These are phyloP conservation scores for Celastrina argiolus DNA, from an alignment of 2,888 invertebrate species.

Conservation along the genomic window DNA sequence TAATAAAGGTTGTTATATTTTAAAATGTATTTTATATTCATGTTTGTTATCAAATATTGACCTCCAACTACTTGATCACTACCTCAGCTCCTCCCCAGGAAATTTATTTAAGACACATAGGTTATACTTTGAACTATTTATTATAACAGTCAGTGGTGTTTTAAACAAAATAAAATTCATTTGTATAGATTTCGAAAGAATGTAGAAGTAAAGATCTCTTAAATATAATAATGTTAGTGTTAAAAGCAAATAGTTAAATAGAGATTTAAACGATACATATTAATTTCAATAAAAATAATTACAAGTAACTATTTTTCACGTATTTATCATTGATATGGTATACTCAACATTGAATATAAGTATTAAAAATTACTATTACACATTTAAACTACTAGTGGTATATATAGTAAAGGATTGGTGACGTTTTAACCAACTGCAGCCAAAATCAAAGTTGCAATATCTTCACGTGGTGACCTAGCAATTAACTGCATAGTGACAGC, in stretches of 20 bases:
- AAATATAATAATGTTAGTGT: neutral
- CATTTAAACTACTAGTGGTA: neutral
- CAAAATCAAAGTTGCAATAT: conserved; percentile 90
- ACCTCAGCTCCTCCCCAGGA: no score
- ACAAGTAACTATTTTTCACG: neutral
- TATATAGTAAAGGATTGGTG: neutral
- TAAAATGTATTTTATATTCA: no score
- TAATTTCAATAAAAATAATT: neutral
- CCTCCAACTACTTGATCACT: no score
- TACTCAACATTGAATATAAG: neutral
- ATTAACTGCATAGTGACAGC: conserved; percentile 96
- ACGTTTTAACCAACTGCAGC: conserved; percentile 85
- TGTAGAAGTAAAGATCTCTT: neutral
- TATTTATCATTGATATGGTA: neutral
- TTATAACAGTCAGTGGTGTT: neutral
- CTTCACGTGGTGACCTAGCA: conserved; percentile 88
- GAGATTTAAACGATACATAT: neutral
- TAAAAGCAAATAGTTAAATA: neutral
- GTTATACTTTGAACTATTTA: no score
- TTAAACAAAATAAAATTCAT: neutral
- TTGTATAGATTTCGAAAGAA: neutral
- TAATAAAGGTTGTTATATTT: no score
- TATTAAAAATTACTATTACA: neutral
- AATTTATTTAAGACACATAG: no score
- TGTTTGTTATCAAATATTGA: no score